Evolutionary conservation across 1,140 invertebrate species (phyloP).

Genomic region (Cotesia chilonis): DNA sequence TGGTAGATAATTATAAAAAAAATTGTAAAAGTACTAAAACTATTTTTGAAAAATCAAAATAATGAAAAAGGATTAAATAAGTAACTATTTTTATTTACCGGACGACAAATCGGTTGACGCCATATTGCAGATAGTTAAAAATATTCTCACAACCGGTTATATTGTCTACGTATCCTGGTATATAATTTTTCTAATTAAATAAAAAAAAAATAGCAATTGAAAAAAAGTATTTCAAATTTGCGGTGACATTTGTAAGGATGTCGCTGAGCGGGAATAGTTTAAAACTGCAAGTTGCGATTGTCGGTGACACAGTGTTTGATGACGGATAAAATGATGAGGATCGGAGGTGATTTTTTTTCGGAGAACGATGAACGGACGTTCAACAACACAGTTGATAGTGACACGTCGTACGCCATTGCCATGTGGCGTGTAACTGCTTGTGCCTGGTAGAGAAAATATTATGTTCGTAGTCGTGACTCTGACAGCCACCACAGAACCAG

Average conservation of each 20-base stretch:
- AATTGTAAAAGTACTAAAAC: too few species aligned
- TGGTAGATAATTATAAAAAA: too few species aligned
- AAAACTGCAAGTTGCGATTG: neutral
- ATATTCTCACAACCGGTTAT: constrained; percentile 35
- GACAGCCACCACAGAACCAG: constrained; percentile 28
- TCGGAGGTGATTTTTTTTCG: neutral
- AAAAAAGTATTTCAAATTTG: too few species aligned
- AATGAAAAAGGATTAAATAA: neutral
- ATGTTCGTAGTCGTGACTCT: constrained; percentile 28
- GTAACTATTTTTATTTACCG: constrained; percentile 56
- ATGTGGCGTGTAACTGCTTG: constrained; percentile 53
- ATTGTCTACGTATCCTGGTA: neutral
- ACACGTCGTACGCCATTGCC: constrained; percentile 49
- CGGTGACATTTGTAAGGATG: too few species aligned
- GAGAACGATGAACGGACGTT: constrained; percentile 5
- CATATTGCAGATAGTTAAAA: constrained; percentile 62
- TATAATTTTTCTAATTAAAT: neutral
- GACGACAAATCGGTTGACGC: constrained; percentile 65
- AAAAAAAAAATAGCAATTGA: constrained; percentile 8
- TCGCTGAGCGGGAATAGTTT: neutral
- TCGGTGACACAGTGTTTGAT: neutral
- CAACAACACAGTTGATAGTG: neutral
- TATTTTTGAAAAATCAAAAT: too few species aligned
- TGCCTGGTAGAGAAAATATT: constrained; percentile 30
- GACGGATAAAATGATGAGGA: too few species aligned